phyloP scores from a whole-genome alignment of 2,888 invertebrate genomes.

The Brachyptera putata region DNA sequence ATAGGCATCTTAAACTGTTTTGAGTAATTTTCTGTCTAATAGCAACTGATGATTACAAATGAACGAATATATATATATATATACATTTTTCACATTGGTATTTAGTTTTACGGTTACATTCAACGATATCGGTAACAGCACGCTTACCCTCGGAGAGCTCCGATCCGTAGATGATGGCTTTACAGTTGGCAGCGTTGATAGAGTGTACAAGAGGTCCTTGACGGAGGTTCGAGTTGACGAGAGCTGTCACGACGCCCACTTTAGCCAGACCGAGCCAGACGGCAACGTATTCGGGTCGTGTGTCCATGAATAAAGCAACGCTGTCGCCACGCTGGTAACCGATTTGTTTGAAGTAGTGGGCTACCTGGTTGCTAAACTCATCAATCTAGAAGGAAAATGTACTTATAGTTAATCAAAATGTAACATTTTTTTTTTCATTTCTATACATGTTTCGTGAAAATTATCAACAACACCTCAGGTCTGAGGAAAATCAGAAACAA shows the following conservation, averaged over 20 bases:
- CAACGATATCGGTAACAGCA: no score
- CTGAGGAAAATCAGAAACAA: no score
- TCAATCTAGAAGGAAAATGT: conserved; percentile 54
- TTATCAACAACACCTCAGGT: no score
- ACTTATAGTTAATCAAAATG: no score
- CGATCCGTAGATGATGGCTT: conserved; percentile 49
- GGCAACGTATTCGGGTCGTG: conserved; percentile 53
- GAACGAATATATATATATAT: no score
- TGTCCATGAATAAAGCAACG: conserved; percentile 57
- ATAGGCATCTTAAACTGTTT: no score
- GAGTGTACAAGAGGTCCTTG: conserved; percentile 52
- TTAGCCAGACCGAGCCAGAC: conserved; percentile 59
- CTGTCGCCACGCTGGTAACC: conserved; percentile 50
- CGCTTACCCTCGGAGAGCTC: conserved; percentile 46
- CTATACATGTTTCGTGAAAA: no score
- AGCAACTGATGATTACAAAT: no score
- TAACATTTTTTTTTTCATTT: no score
- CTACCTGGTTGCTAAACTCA: conserved; percentile 55
- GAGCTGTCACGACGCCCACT: conserved; percentile 48
- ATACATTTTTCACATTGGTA: no score
- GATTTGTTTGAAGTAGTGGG: conserved; percentile 53
- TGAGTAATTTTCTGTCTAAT: no score
- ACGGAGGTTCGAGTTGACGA: conserved; percentile 57
- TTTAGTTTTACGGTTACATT: no score
- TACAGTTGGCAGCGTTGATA: conserved; percentile 49